Base-by-base conservation (phyloP, 2,113 vertebrate species). In the Crypturellus undulatus region DNA sequence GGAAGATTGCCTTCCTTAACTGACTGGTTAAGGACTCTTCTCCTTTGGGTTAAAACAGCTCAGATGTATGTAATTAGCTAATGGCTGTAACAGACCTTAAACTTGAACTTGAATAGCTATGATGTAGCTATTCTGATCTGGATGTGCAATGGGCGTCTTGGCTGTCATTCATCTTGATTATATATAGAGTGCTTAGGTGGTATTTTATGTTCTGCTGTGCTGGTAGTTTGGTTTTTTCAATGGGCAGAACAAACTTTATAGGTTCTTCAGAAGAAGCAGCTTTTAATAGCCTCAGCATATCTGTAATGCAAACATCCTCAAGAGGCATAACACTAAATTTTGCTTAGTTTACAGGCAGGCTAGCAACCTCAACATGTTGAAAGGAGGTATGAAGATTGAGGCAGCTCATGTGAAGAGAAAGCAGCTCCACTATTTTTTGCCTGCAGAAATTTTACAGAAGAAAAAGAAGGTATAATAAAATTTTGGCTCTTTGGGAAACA, bases 361-460 rank as follows among this genome's bases (percentile, higher is more conserved):
- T 56, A 99, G 97, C 96, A 99, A 99, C 92, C 98, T 99, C 97
- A 99, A 98, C 69, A 98, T 99, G 98, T 96, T 99, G 28, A 99
- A 99, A 92, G 98, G 99, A 6, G 99, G 98, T 17, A 99, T 99
- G 99, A 99, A 98, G 97, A 99, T 99, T 28, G 99, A 99, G 98
- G 99, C 99, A 9, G 99, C 98, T 28, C 99, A 99, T 17, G 99
- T 99, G 79, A 99, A 98, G 95, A 99, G 98, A 96, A 99, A 99
- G 67, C 99, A 99, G 62, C 98, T 99, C 51, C 98, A 99, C 95
- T 98, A 99, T 87, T 99, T 99, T 94, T 98, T 99, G 90, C 99
- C 99, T 36, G 97, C 98, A 89, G 99, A 99, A 89, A 95, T 98
- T 36, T 98, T 99, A 60, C 99, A 99, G 96, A 99, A 98, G 92